Evolutionary conservation across 2,888 invertebrate genomes (phyloP), one percentile per base, ranked within the genome.

Genomic region (Chouioia cunea): DNA sequence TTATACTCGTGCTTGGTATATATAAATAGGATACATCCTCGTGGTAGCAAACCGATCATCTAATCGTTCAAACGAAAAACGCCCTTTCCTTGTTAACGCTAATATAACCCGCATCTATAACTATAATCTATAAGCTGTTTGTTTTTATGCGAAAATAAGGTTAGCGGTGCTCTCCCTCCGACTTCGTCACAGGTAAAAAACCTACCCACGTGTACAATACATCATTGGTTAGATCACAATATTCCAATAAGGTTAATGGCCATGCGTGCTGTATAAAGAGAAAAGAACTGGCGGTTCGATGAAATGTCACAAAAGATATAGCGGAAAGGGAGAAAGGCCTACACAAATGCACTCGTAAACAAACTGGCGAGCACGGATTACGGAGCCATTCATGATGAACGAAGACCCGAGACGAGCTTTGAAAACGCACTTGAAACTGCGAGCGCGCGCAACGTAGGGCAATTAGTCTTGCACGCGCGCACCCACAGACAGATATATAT

Each of bases 391-490:
- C 6, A 6, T 6, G 27, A 27, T 27, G 27, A 6, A 27, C 27
- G 27, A 27, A 27, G 27, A 27, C 27, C 27, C 27, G 27, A 14
- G 14, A 2, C 15, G 46, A 3, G 44, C 58, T 27, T 6, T 22
- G 16, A 23, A 58, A 44, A 66, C 46, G 66, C 66, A 53, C 59
- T 59, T 53, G 44, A 64, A n/a, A n/a, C n/a, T n/a, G n/a, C n/a
- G n/a, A n/a, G n/a, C n/a, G 53, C 53, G 23, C 15, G 52, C 53
- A 16, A 44, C 58, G 48, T 43, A 57, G 2, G 66, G 66, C 66
- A 66, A 66, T 66, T 59, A 66, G 59, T 66, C 66, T 59, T 59
- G 36, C 18, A 23, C 47, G 46, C 48, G 16, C 57, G 27, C 47
- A 18, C 47, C 47, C 54, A 6, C 54, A 6, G 14, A 46, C 18